Conservation (phyloP, 2,797 vertebrate species). For the Hybognathus amarus region DNA sequence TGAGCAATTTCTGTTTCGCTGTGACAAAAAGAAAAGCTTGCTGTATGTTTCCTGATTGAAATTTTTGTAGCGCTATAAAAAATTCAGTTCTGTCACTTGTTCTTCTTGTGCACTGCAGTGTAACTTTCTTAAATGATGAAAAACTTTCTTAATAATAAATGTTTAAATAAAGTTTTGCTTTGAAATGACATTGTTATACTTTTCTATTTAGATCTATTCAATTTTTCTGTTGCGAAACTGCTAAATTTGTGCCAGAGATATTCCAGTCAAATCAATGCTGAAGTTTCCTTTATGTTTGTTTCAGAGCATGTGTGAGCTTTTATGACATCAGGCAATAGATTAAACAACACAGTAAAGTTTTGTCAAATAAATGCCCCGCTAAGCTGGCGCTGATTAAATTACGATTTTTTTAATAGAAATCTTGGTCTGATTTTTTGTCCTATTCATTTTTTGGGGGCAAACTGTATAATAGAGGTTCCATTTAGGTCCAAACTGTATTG, state of each 20-base stretch:
- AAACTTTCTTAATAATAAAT: background rate
- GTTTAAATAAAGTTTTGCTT: background rate
- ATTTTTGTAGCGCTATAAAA: constrained; percentile 31
- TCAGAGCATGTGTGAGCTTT: background rate
- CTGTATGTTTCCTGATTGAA: constrained; percentile 32
- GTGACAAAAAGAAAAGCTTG: constrained; percentile 27
- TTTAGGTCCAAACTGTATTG: constrained; percentile 43
- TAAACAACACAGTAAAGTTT: constrained; percentile 39
- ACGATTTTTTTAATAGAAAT: background rate
- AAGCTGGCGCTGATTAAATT: constrained; percentile 6
- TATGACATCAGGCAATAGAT: constrained; percentile 23
- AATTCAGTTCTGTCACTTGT: constrained; percentile 38
- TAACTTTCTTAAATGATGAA: constrained; percentile 6
- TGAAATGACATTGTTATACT: background rate
- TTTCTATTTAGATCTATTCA: too few species aligned
- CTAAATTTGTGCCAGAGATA: background rate
- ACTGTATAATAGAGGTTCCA: constrained; percentile 39
- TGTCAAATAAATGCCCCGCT: constrained; percentile 37
- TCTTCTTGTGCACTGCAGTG: constrained; percentile 22
- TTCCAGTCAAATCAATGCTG: background rate
- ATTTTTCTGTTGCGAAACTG: background rate
- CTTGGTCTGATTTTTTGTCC: constrained; percentile 24
- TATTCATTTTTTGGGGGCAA: constrained; percentile 29
- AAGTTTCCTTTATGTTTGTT: background rate
- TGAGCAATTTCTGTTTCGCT: constrained; percentile 40